phyloP scores from a whole-genome alignment of 1,140 invertebrate species.

The Achroia grisella region DNA sequence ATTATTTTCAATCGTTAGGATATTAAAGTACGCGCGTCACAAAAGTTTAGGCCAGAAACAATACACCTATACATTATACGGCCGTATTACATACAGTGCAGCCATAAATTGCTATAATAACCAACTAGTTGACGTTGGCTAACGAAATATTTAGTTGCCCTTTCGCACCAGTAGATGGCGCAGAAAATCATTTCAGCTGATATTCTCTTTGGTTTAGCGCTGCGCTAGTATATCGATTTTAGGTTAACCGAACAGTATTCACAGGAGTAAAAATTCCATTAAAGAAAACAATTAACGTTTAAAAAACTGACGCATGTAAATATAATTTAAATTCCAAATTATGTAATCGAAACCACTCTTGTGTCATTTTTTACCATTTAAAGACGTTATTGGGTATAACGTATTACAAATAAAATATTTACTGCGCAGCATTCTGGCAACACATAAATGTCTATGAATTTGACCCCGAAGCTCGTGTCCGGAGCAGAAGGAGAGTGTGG shows the following conservation, averaged over 20 bases:
- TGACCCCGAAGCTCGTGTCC: slow-evolving; percentile 71
- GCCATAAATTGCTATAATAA: background rate
- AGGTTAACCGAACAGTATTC: slow-evolving; percentile 34
- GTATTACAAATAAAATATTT: background rate
- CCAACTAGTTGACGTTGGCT: background rate
- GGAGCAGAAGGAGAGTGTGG: slow-evolving; percentile 64
- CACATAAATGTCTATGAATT: slow-evolving; percentile 66
- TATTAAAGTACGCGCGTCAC: no score
- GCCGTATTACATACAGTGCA: no score
- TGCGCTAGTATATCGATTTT: slow-evolving; percentile 69
- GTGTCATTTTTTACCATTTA: no score
- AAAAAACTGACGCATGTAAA: background rate
- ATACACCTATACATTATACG: no score
- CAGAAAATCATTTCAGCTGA: slow-evolving; percentile 8
- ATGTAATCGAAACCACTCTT: no score
- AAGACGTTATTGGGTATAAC: no score
- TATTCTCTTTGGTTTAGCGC: slow-evolving; percentile 57
- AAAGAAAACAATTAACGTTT: slow-evolving; percentile 10
- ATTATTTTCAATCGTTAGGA: no score
- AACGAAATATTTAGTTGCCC: background rate
- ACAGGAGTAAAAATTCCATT: slow-evolving; percentile 38
- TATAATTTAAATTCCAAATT: no score
- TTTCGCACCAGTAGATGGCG: slow-evolving; percentile 38
- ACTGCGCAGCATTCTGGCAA: slow-evolving; percentile 33
- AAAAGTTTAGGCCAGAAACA: no score